Conservation (phyloP, 1,140 invertebrate species). For the Meteorus sp. region DNA sequence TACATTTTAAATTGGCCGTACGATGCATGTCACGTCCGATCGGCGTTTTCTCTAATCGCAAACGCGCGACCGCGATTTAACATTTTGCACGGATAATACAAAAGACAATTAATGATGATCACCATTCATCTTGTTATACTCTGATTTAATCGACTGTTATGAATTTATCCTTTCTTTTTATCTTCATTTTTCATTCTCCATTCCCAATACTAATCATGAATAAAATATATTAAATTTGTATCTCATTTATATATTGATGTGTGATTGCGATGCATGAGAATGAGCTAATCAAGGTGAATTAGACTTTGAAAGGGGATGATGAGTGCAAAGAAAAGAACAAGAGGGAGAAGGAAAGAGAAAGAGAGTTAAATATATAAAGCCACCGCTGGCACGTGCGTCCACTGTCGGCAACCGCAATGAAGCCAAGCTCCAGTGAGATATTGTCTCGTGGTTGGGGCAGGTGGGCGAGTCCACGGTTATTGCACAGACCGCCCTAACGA, state of each 20-base stretch:
- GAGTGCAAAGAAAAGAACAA: not conserved
- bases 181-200: not conserved
- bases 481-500: conserved; percentile 15
- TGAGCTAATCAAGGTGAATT: not conserved
- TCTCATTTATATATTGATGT: not conserved
- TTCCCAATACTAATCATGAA: no score
- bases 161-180: not conserved
- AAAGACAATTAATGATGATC: conserved; percentile 13
- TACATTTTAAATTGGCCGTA: no score
- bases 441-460: conserved; percentile 14
- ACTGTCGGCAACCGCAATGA: conserved; percentile 17
- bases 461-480: conserved; percentile 20
- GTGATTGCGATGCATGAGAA: not conserved
- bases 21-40: conserved; percentile 42
- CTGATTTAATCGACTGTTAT: conserved; percentile 3
- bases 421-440: conserved; percentile 5
- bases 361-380: conserved; percentile 6
- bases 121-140: conserved; percentile 3
- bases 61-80: conserved; percentile 7
- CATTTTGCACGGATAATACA: not conserved
- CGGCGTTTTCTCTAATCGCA: conserved; percentile 27
- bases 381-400: conserved; percentile 20
- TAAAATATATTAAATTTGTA: no score
- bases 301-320: conserved; percentile 12
- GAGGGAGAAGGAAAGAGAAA: not conserved